These are phyloP conservation scores for Chelidonichthys spinosus DNA, from an alignment of 2,797 vertebrate genomes.

Conservation along the genomic window DNA sequence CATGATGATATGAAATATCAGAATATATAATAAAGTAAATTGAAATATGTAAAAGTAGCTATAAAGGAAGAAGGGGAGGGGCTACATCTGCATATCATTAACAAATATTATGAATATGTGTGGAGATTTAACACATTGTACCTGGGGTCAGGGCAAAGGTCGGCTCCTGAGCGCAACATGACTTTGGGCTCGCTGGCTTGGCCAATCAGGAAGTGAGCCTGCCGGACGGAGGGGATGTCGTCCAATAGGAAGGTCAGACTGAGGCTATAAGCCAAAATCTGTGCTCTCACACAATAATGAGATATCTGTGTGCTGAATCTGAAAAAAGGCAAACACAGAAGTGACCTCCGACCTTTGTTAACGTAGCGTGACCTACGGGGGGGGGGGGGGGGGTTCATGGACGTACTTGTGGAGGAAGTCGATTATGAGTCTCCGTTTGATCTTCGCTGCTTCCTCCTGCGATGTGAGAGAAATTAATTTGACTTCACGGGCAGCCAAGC, in stretches of 20 bases:
- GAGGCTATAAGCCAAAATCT: conserved; percentile 77
- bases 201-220: conserved; percentile 79
- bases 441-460: conserved; percentile 81
- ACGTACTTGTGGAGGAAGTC: conserved; percentile 84
- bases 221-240: conserved; percentile 73
- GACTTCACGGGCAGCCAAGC: conserved; percentile 31
- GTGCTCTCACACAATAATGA: conserved; percentile 75
- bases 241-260: conserved; percentile 78
- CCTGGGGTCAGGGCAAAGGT: conserved; percentile 72
- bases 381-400: background rate
- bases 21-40: no score
- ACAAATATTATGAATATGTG: background rate
- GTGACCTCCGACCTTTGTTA: background rate
- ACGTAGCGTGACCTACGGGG: background rate
- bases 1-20: no score
- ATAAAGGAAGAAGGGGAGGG: background rate
- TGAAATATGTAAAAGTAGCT: no score
- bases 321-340: conserved; percentile 1
- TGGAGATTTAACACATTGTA: conserved; percentile 26
- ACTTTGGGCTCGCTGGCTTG: conserved; percentile 57
- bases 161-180: conserved; percentile 57
- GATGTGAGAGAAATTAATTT: conserved; percentile 36
- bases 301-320: conserved; percentile 77
- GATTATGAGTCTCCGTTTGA: conserved; percentile 81
- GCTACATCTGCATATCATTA: background rate